These are phyloP conservation scores for Eunapius fragilis DNA, from an alignment of 37 sponge, comb jelly and placozoan genomes.

Conservation along the genomic window DNA sequence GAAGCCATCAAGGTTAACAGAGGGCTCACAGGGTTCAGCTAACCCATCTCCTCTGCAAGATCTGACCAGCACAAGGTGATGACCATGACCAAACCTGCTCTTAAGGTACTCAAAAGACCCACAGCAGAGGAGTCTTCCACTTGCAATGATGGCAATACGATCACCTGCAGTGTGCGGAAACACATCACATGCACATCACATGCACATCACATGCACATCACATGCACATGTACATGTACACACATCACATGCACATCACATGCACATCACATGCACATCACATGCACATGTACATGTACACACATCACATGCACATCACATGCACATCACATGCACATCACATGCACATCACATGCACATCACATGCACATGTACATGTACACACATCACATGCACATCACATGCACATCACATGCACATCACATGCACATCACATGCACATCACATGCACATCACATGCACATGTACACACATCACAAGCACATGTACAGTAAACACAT, in stretches of 20 bases:
- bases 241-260: neutral
- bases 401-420: neutral
- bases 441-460: too few species aligned
- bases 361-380: too few species aligned
- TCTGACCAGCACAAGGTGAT: constrained; percentile 76
- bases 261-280: neutral
- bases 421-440: neutral
- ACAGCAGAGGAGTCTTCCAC: constrained; percentile 85
- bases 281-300: too few species aligned
- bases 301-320: too few species aligned
- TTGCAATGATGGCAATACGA: constrained; percentile 93
- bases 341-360: neutral
- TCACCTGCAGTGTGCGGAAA: constrained; percentile 53
- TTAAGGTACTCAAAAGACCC: constrained; percentile 86
- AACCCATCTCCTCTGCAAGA: neutral
- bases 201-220: too few species aligned
- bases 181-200: neutral
- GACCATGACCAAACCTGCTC: constrained; percentile 78
- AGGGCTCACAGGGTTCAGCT: neutral
- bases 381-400: too few species aligned
- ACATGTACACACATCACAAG: neutral
- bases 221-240: too few species aligned
- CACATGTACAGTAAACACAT: neutral
- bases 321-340: neutral
- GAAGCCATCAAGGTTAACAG: neutral